These are phyloP conservation scores for Polyommatus icarus DNA, from an alignment of 2,888 invertebrate genomes.

Conservation along the genomic window DNA sequence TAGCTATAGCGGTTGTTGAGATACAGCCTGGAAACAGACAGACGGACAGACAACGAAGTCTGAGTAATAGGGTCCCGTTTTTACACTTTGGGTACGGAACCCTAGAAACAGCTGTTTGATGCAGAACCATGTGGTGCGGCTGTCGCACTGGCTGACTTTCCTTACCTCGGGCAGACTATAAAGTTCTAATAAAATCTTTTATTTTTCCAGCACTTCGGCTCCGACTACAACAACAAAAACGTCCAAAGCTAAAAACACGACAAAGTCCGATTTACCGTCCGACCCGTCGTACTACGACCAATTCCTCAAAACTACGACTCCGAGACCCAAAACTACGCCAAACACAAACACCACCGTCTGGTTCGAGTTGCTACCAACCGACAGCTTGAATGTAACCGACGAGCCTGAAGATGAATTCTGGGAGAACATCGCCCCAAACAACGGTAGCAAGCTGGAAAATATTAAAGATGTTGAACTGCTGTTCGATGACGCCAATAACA, in stretches of 20 bases:
- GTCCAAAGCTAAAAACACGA: conserved; percentile 41
- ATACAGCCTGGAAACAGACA: too few species aligned
- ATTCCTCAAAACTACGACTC: conserved; percentile 69
- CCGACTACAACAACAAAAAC: conserved; percentile 45
- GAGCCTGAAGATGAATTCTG: conserved; percentile 66
- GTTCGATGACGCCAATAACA: conserved; percentile 57
- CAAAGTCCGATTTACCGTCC: conserved; percentile 56
- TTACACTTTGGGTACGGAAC: too few species aligned
- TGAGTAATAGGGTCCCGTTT: too few species aligned
- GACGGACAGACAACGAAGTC: too few species aligned
- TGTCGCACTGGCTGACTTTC: conserved; percentile 76
- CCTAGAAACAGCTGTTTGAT: too few species aligned
- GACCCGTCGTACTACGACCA: conserved; percentile 72
- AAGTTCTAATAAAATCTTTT: too few species aligned
- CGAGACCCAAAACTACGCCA: conserved; percentile 49
- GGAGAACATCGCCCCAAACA: conserved; percentile 63
- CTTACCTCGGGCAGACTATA: too few species aligned
- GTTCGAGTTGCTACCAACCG: conserved; percentile 65
- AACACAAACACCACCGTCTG: conserved; percentile 62
- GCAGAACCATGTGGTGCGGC: conserved; percentile 88
- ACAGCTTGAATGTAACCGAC: conserved; percentile 56
- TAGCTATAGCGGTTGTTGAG: too few species aligned
- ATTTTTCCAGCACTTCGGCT: conserved; percentile 43
- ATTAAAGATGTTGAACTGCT: conserved; percentile 75
- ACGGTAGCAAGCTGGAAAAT: conserved; percentile 57